A percentile compares a stretch with the other conserved stretches of the same genome.
These are phyloP conservation scores for Neoseiulus cucumeris DNA, from an alignment of 1,140 invertebrate species.

Conservation along the genomic window DNA sequence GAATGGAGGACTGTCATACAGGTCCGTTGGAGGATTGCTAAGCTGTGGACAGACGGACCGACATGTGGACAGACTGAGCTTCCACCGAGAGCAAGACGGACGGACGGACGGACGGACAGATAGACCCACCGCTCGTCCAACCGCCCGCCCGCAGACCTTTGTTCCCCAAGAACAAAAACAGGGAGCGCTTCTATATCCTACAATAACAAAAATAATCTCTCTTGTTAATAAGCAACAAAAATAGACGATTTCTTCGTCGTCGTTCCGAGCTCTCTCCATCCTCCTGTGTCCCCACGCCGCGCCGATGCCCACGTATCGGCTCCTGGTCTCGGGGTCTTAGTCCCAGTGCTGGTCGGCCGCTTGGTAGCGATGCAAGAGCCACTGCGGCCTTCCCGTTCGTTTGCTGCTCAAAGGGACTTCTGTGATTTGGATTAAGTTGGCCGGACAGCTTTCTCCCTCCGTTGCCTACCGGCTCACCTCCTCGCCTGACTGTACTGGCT, in stretches of 20 bases:
- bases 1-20: no score
- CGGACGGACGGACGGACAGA: no score
- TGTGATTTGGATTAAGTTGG: slow-evolving; percentile 9
- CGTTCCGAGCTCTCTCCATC: neutral
- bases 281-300: neutral
- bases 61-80: no score
- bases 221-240: slow-evolving; percentile 12
- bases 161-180: neutral
- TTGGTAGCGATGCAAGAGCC: no score
- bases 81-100: no score
- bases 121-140: no score
- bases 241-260: slow-evolving; percentile 7
- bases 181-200: neutral
- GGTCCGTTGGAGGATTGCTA: no score
- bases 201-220: slow-evolving; percentile 12
- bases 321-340: neutral
- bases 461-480: no score
- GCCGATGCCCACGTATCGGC: neutral
- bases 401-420: slow-evolving; percentile 6
- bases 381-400: no score
- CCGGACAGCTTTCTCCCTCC: neutral
- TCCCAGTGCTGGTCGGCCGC: neutral
- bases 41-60: no score
- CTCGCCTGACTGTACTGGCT: no score
- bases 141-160: slow-evolving; percentile 10